These are phyloP conservation scores for Protomyctophum bolini DNA, from an alignment of 2,113 vertebrate species.

Conservation along the genomic window DNA sequence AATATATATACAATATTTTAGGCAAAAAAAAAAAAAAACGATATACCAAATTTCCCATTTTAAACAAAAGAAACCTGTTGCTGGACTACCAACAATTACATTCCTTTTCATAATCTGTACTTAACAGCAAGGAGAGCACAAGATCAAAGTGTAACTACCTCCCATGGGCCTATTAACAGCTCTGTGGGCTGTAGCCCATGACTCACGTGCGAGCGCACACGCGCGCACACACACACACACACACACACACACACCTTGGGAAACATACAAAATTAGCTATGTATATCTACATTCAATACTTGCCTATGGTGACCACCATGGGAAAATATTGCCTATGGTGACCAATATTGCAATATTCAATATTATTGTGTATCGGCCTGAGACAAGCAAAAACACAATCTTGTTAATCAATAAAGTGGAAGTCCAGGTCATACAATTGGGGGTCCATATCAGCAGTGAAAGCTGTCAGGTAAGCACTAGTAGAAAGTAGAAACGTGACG, in stretches of 20 bases:
- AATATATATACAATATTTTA: not conserved
- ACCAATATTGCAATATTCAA: too few species aligned
- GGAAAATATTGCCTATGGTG: too few species aligned
- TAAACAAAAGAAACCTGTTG: not conserved
- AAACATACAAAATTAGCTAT: too few species aligned
- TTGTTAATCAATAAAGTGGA: not conserved
- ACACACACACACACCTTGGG: not conserved
- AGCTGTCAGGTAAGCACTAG: conserved; percentile 2
- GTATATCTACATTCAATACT: too few species aligned
- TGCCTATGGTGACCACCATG: too few species aligned
- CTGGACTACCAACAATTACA: not conserved
- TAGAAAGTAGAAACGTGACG: too few species aligned
- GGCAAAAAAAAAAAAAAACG: not conserved
- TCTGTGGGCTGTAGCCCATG: not conserved
- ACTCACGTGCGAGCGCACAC: not conserved
- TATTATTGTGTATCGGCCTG: too few species aligned
- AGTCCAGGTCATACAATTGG: not conserved
- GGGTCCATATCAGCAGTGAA: conserved; percentile 4
- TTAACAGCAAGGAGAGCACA: not conserved
- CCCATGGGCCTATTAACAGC: not conserved
- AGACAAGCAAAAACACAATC: conserved; percentile 3
- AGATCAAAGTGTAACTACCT: not conserved
- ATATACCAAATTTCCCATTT: conserved; percentile 1
- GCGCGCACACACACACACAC: conserved; percentile 11
- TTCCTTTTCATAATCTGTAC: not conserved